These are phyloP conservation scores for Leptopilina myrica DNA, from an alignment of 2,888 invertebrate genomes.

Conservation along the genomic window DNA sequence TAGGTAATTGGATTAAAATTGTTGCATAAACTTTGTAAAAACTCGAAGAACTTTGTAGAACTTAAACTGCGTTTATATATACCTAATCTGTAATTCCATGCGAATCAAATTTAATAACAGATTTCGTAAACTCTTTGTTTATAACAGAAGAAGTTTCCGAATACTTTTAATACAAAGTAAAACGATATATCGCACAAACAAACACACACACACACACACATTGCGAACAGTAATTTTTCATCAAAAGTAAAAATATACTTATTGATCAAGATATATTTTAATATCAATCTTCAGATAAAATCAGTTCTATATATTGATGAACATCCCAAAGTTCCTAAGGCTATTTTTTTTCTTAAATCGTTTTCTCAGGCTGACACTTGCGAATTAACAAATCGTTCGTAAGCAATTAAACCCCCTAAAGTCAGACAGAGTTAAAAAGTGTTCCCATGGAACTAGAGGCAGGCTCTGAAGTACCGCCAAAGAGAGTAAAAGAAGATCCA, in stretches of 20 bases:
- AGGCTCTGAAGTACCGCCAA: slow-evolving; percentile 30
- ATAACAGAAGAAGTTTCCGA: too few species aligned
- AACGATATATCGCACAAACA: too few species aligned
- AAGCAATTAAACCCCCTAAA: slow-evolving; percentile 72
- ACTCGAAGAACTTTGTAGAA: too few species aligned
- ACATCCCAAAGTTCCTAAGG: not conserved
- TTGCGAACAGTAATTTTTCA: too few species aligned
- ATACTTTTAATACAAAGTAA: too few species aligned
- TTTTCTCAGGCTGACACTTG: slow-evolving; percentile 70
- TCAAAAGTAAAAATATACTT: not conserved
- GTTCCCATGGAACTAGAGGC: slow-evolving; percentile 38
- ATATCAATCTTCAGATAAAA: slow-evolving; percentile 2
- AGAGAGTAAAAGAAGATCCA: slow-evolving; percentile 5
- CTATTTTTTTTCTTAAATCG: slow-evolving; percentile 34
- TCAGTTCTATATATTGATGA: not conserved
- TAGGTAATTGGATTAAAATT: too few species aligned
- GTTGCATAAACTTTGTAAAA: too few species aligned
- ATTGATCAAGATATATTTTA: not conserved
- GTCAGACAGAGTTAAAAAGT: slow-evolving; percentile 7
- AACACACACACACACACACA: too few species aligned
- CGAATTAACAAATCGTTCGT: slow-evolving; percentile 73
- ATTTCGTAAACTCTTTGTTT: too few species aligned
- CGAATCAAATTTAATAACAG: too few species aligned
- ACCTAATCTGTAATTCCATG: too few species aligned
- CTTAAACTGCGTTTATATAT: too few species aligned